Percentiles rank a stretch among this genome's conserved stretches.
Conservation (phyloP, 1,140 invertebrate species). For the Branchinecta lindahli region DNA sequence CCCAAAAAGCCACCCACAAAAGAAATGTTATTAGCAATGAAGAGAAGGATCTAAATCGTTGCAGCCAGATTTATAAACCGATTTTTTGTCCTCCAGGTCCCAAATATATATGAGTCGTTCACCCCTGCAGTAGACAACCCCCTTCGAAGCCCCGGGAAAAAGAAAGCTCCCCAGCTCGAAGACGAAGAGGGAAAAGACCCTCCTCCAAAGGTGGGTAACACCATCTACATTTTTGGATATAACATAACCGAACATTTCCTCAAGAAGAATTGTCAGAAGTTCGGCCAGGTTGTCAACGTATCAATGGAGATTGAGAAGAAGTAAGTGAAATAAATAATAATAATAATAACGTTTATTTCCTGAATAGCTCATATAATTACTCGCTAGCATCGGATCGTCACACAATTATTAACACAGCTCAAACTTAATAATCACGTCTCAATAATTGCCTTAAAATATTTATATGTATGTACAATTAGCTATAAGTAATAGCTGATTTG, state of each 20-base stretch:
- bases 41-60: no score
- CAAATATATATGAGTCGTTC: conserved; percentile 73
- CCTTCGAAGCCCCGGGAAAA: not conserved
- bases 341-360: no score
- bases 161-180: not conserved
- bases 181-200: conserved; percentile 12
- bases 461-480: no score
- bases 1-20: no score
- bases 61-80: no score
- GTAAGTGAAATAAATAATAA: conserved; percentile 36
- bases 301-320: conserved; percentile 76
- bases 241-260: conserved; percentile 67
- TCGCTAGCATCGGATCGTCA: no score
- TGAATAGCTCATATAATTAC: no score
- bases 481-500: not conserved
- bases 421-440: no score
- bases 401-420: conserved; percentile 14
- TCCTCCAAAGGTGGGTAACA: conserved; percentile 52
- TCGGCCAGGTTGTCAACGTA: conserved; percentile 70
- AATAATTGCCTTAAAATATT: no score
- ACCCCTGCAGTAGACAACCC: conserved; percentile 48
- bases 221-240: conserved; percentile 64
- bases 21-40: no score
- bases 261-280: conserved; percentile 56
- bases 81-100: conserved; percentile 30